These are phyloP conservation scores for Biston betularia DNA, from an alignment of 2,888 invertebrate genomes.

Conservation along the genomic window DNA sequence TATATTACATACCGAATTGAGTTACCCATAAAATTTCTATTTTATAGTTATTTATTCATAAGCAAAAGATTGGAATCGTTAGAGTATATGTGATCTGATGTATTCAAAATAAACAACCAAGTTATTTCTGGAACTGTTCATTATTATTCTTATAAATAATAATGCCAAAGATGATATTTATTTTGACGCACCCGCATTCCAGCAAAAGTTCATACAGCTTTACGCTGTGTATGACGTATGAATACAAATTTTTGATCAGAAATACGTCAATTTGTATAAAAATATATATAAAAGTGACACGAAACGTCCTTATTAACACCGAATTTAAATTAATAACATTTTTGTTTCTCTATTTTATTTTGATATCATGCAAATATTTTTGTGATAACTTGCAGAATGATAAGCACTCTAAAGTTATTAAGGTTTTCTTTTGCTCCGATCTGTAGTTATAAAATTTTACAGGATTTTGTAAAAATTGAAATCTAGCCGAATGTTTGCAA, in stretches of 20 bases:
- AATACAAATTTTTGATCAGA: background rate
- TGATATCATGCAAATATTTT: constrained; percentile 13
- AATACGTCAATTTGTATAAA: constrained; percentile 6
- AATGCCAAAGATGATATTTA: no score
- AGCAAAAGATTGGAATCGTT: background rate
- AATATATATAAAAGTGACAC: background rate
- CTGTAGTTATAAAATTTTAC: background rate
- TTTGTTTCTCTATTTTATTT: constrained; percentile 16
- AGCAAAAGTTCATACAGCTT: no score
- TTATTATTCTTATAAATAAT: no score
- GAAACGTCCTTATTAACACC: constrained; percentile 9
- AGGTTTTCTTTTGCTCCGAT: background rate
- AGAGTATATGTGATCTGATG: background rate
- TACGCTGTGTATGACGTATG: no score
- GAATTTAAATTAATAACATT: constrained; percentile 15
- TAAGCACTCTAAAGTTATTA: background rate
- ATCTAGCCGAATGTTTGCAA: no score
- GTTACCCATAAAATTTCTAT: no score
- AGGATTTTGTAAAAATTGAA: no score
- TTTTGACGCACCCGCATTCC: no score
- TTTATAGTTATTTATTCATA: no score
- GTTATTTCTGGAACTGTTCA: no score
- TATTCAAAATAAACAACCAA: no score
- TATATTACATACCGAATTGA: background rate
- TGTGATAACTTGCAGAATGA: background rate